Evolutionary conservation across 1,140 invertebrate species (phyloP), one percentile per base, ranked within the genome.

Genomic region (Drosophila obscura): DNA sequence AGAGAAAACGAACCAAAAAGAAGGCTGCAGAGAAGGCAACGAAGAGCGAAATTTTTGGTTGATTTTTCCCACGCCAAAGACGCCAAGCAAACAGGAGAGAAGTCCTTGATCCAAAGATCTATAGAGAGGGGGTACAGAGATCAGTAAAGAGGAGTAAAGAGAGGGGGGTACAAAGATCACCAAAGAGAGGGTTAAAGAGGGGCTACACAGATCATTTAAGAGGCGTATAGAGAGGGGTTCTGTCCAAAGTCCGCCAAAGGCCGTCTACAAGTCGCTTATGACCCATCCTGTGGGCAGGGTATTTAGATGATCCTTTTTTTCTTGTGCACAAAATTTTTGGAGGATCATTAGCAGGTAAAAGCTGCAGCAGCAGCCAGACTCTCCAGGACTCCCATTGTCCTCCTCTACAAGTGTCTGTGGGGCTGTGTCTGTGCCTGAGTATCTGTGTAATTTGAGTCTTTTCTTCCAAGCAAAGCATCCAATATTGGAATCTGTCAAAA

Each of bases 271-370:
- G 63, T 84, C 77, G 81, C 43, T 49, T 55, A 80, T 77, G 73
- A 74, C 68, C 61, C 35, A 39, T 39, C 50, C 41, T 58, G 24
- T n/a, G 31, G 35, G 49, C 65, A 87, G 81, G 78, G 81, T 87
- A 87, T 84, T 24, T 52, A 15, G 11, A 22, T 60, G 43, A 72
- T 56, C 50, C 48, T 58, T 57, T 58, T 57, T 39, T 55, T 28
- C 5, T 53, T 28, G 31, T 5, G 13, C 31, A 35, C 31, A 35
- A 35, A 35, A 35, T 35, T 50, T 64, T 49, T 52, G n/a, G 39
- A 41, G 79, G 79, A 64, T 76, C 73, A 76, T 79, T 76, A 79
- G 80, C 80, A 84, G 80, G 80, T 83, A 83, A 83, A 84, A 65
- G 62, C 80, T 57, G 63, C 39, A 43, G 51, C 39, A 43, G 51